Evolutionary conservation across 2,888 invertebrate species (phyloP).

Genomic region (Idaea dimidiata): DNA sequence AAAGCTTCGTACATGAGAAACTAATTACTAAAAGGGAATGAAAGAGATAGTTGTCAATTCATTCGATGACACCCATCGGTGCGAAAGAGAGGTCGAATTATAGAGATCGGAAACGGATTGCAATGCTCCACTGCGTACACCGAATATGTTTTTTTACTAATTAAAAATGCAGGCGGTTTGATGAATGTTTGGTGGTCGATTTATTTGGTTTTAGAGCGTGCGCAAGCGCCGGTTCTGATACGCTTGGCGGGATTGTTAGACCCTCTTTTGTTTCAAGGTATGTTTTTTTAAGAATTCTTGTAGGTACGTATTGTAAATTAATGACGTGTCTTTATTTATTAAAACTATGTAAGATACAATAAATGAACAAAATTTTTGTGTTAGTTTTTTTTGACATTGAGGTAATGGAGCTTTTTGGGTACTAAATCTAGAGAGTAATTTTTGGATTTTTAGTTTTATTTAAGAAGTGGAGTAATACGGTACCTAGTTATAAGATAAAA

Average conservation of each 20-base stretch:
- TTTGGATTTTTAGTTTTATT: too few relatives aligned
- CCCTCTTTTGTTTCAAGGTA: not conserved
- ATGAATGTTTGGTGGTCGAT: conserved; percentile 67
- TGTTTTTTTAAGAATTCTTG: not conserved
- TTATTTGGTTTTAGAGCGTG: conserved; percentile 56
- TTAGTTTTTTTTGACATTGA: too few relatives aligned
- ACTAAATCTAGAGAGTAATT: too few relatives aligned
- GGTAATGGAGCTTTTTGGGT: too few relatives aligned
- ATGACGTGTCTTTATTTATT: not conserved
- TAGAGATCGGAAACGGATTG: conserved; percentile 76
- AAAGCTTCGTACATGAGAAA: conserved; percentile 72
- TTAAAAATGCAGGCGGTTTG: conserved; percentile 72
- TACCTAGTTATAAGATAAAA: too few relatives aligned
- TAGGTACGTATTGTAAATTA: not conserved
- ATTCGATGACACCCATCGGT: conserved; percentile 16
- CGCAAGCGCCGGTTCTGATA: conserved; percentile 36
- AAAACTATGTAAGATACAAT: not conserved
- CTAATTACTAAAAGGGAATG: conserved; percentile 63
- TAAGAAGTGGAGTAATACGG: too few relatives aligned
- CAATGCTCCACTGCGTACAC: conserved; percentile 69
- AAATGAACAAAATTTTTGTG: too few relatives aligned
- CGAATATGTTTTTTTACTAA: conserved; percentile 72
- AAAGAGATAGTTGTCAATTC: conserved; percentile 37
- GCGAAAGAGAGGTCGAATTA: conserved; percentile 38
- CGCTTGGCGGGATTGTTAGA: conserved; percentile 30